Evolutionary conservation across 2,797 vertebrate species (phyloP), one percentile per base, ranked within the genome.

Genomic region (Mus caroli): DNA sequence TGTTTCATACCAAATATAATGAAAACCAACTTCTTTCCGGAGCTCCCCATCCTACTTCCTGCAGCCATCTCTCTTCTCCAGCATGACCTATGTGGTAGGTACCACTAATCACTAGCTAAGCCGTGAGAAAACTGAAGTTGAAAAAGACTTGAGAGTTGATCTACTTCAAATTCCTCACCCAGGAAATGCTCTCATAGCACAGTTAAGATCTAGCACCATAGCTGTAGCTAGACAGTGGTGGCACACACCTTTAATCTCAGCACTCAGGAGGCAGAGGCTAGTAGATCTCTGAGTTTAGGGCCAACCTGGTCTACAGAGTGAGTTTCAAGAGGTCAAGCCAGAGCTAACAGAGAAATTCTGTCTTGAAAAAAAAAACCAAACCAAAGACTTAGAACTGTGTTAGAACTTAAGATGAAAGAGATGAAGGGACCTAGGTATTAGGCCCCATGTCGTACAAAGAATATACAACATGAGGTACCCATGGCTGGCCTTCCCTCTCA

Each of bases 111-210:
- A 67, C 82, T 26, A 54, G 26, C 26, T 62, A 88, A 79, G 40
- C 3, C 67, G 56, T 4, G 60, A 78, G 54, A 94, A 69, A 73
- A 69, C n/a, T 54, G 50, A 77, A 40, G 34, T 58, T 89, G 50
- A 62, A 76, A 90, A 86, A 90, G 26, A 62, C 54, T n/a, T 46
- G 28, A 88, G 64, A 43, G 13, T 14, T 88, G 28, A 94, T 77
- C 89, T 71, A 40, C 86, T 69, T 94, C n/a, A 90, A 69, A 84
- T 28, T 94, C 46, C 79, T 73, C 40, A 54, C 22, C 28, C 50
- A 67, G 60, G 80, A 93, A 91, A 76, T 11, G 1, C 9, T 69
- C n/a, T 73, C 50, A 34, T 58, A 87, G 31, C 56, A 75, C 2
- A 7, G 60, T 80, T 78, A 24, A 64, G 46, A 85, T 71, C 54